Evolutionary conservation across 2,113 vertebrate genomes (phyloP), one percentile per base, ranked within the genome.

Genomic region (Thalassarche chlororhynchos): DNA sequence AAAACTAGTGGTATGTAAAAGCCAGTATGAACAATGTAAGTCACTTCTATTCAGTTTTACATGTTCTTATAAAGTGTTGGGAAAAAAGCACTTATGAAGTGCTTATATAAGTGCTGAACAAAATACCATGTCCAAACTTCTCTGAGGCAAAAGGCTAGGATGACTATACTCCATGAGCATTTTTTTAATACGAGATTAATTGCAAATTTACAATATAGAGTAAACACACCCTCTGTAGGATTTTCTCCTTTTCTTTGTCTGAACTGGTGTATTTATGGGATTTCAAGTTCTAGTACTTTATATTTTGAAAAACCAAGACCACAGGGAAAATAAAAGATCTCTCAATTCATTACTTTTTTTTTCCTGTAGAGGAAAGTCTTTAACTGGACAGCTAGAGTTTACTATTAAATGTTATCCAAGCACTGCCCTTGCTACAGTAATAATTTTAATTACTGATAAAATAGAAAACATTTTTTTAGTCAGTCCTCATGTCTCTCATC

Each of bases 1-100:
- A 78, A 51, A 84, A 21, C 36, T 77, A 69, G 89, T 87, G 61
- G 57, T 72, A 79, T 79, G 84, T 97, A 82, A 96, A 94, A 97
- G 85, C 86, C 94, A 93, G 55, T 79, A 52, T 64, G 86, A 51
- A 76, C 64, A 69, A 74, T 38, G 54, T 88, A 87, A 87, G 91
- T 87, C 16, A 9, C 80, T 93, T 94, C 61, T 76, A 68, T 69
- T 95, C 58, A 66, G 79, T 94, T 97, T 91, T 93, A 42, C 76
- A 58, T 58, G 42, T 70, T 86, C 55, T 76, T 90, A 61, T 10
- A 51, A 95, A 89, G 79, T 90, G 79, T 82, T 69, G 42, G 9
- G 60, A 81, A 81, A 77, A 32, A 57, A 32, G 20, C 72, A 55
- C 65, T 75, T 94, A 20, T 12, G 28, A 95, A 87, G 81, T 89